phyloP scores from a whole-genome alignment of 2,113 vertebrate genomes.

The Tachysurus vachellii region DNA sequence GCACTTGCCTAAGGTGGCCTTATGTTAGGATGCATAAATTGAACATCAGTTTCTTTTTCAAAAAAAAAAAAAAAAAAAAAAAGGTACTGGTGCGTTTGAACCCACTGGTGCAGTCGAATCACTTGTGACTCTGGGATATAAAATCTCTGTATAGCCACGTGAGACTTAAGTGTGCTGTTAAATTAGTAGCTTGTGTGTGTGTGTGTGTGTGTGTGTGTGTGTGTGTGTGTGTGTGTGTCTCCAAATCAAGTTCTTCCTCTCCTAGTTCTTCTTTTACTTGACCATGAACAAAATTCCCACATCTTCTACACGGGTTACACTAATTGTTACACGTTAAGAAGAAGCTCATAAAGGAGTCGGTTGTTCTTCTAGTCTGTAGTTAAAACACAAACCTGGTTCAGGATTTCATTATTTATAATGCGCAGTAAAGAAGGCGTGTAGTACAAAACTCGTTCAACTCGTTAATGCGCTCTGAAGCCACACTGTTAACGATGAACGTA shows the following conservation, averaged over 20 bases:
- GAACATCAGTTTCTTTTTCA: not conserved
- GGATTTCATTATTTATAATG: not conserved
- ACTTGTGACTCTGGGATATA: not conserved
- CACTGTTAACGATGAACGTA: no score
- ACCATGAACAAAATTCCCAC: not conserved
- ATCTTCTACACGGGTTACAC: not conserved
- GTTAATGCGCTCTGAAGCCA: not conserved
- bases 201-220: no score
- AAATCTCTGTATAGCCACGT: not conserved
- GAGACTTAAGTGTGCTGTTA: slow-evolving; percentile 3
- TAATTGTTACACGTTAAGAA: not conserved
- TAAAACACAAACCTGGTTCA: not conserved
- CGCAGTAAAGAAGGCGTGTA: not conserved
- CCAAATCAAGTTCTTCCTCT: slow-evolving; percentile 18
- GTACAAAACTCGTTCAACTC: no score
- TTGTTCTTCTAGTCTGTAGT: not conserved
- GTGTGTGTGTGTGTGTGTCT: slow-evolving; percentile 7
- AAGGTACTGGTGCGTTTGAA: not conserved
- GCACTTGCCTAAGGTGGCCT: slow-evolving; percentile 47
- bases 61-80: not conserved
- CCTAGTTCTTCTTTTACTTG: not conserved
- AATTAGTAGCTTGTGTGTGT: slow-evolving; percentile 5
- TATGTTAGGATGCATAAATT: slow-evolving; percentile 9
- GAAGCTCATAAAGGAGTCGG: not conserved
- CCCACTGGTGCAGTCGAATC: slow-evolving; percentile 1